Conservation (phyloP, 1,140 invertebrate species). For the Lepidurus arcticus region DNA sequence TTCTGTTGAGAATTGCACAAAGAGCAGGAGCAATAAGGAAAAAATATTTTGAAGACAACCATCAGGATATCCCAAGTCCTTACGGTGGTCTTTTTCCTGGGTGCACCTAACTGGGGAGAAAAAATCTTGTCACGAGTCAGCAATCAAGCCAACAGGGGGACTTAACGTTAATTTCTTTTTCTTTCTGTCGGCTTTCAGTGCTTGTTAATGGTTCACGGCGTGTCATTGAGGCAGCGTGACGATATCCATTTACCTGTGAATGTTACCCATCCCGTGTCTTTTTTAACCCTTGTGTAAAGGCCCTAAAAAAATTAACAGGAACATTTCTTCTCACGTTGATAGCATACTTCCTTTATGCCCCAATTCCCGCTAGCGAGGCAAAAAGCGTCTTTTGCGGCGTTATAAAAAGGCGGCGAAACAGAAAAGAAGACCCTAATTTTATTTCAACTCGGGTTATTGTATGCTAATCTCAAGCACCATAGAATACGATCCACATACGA, state of each 20-base stretch:
- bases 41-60: background rate
- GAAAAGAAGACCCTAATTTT: conserved; percentile 20
- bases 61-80: background rate
- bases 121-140: background rate
- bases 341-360: background rate
- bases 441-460: background rate
- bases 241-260: background rate
- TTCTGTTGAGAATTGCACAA: too few relatives aligned
- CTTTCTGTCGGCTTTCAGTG: background rate
- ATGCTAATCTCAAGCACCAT: background rate
- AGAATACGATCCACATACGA: conserved; percentile 9
- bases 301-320: background rate
- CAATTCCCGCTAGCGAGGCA: background rate
- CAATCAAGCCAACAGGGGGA: background rate
- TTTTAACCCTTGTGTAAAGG: background rate
- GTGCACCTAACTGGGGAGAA: background rate
- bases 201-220: background rate
- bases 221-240: conserved; percentile 2
- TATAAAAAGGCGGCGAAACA: conserved; percentile 7
- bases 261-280: background rate
- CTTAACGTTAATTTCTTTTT: background rate
- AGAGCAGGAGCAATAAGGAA: too few relatives aligned
- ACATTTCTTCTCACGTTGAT: conserved; percentile 15
- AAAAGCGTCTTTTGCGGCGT: background rate
- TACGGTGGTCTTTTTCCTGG: background rate